These are phyloP conservation scores for Caenorhabditis japonica DNA, from an alignment of 2,888 invertebrate species.

Conservation along the genomic window DNA sequence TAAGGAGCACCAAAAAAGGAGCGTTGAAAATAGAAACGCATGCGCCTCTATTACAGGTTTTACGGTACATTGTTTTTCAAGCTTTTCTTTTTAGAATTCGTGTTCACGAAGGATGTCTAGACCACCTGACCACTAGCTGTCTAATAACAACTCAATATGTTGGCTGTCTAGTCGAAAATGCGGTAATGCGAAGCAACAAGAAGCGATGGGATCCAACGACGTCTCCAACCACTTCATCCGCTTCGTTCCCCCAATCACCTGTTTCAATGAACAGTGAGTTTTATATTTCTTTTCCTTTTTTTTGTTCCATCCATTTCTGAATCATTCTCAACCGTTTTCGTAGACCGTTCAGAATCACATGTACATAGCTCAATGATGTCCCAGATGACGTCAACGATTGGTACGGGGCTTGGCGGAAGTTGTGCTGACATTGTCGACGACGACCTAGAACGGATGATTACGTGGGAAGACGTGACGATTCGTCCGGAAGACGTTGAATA, in stretches of 20 bases:
- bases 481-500: slow-evolving; percentile 28
- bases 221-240: slow-evolving; percentile 1
- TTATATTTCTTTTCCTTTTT: neutral
- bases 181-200: slow-evolving; percentile 37
- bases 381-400: slow-evolving; percentile 17
- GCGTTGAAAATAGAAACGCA: too few relatives aligned
- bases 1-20: too few relatives aligned
- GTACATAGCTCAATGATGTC: slow-evolving; percentile 25
- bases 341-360: slow-evolving; percentile 15
- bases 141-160: slow-evolving; percentile 33
- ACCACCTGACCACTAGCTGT: slow-evolving; percentile 31
- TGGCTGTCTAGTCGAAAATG: slow-evolving; percentile 27
- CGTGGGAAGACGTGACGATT: slow-evolving; percentile 51
- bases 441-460: slow-evolving; percentile 3
- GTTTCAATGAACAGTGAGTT: slow-evolving; percentile 23
- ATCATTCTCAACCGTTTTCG: too few relatives aligned
- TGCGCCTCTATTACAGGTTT: too few relatives aligned
- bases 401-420: too few relatives aligned
- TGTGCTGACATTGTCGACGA: slow-evolving; percentile 4
- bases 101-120: slow-evolving; percentile 45
- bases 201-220: slow-evolving; percentile 27
- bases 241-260: slow-evolving; percentile 20
- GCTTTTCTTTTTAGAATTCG: slow-evolving; percentile 37
- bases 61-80: too few relatives aligned
- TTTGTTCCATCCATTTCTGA: too few relatives aligned